Evolutionary conservation across 2,113 vertebrate genomes (phyloP), one percentile per base, ranked within the genome.

Genomic region (Elephantulus edwardii): DNA sequence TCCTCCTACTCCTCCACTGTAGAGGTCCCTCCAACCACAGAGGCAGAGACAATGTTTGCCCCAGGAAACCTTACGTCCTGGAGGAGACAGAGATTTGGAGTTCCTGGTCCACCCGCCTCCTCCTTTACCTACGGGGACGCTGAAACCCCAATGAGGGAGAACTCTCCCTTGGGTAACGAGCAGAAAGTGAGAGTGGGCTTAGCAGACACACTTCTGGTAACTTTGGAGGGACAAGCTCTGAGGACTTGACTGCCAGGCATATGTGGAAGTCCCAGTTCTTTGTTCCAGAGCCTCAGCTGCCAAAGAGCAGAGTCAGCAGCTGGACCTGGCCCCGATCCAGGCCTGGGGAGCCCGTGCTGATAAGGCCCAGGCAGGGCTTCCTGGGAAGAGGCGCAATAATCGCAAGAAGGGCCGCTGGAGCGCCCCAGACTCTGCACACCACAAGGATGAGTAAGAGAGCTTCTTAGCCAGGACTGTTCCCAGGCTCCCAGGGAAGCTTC

Each of bases 261-360:
- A 0, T 14, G 46, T 2, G 50, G 14, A 74, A 78, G 70, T 30
- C 52, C 38, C 44, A 1, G 77, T 48, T 42, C 56, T 0, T 0
- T 0, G 3, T 8, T 28, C 83, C 62, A 54, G 82, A 12, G 44
- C 66, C 81, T 76, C 42, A 2, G 91, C 64, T 44, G 88, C 90
- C 75, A 52, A n/a, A 77, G 54, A 2, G 8, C 79, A 14, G 0
- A 90, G 89, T 93, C 89, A 77, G 90, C 89, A 68, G 56, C 4
- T 11, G 19, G 52, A 54, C 14, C 78, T 68, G 86, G 86, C 66
- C 28, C 40, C 74, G 6, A 30, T 68, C 44, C 85, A 64, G 88
- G 71, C 79, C 77, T 40, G 4, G 14, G 75, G 33, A 87, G 85
- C 62, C 58, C 0, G 30, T 13, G 10, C 33, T 66, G 77, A 46